Conservation (phyloP, 2,888 invertebrate genomes). For the Autographa gamma region DNA sequence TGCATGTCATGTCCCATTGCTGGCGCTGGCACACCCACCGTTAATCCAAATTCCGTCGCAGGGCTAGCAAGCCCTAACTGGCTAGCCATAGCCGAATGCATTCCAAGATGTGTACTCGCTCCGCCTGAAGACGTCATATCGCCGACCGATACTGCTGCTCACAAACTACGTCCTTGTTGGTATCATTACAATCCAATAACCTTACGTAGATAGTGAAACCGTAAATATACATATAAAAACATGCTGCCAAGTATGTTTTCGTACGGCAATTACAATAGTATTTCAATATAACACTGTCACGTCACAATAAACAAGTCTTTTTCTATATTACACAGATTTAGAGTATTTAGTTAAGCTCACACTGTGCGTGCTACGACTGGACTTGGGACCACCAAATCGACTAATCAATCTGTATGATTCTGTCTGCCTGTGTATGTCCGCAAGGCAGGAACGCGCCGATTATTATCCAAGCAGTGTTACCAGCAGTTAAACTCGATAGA, state of each 20-base stretch:
- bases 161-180: constrained; percentile 67
- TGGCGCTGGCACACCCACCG: constrained; percentile 69
- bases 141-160: constrained; percentile 60
- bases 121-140: constrained; percentile 77
- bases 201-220: constrained; percentile 47
- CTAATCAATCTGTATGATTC: background rate
- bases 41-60: constrained; percentile 70
- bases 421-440: background rate
- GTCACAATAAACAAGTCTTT: constrained; percentile 33
- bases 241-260: constrained; percentile 24
- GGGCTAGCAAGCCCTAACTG: constrained; percentile 67
- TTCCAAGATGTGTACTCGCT: constrained; percentile 68
- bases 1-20: constrained; percentile 68
- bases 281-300: constrained; percentile 34
- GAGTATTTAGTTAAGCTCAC: constrained; percentile 22
- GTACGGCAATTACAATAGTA: constrained; percentile 10
- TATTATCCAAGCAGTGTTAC: constrained; percentile 5
- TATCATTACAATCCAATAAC: constrained; percentile 67
- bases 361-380: constrained; percentile 17
- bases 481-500: background rate
- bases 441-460: background rate
- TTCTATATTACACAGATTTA: constrained; percentile 9
- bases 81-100: constrained; percentile 69
- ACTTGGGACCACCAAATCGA: background rate
- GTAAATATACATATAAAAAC: constrained; percentile 37